A percentile compares a stretch with the other conserved stretches of the same genome.
These are phyloP conservation scores for Verasper variegatus DNA, from an alignment of 2,113 vertebrate species.

Conservation along the genomic window DNA sequence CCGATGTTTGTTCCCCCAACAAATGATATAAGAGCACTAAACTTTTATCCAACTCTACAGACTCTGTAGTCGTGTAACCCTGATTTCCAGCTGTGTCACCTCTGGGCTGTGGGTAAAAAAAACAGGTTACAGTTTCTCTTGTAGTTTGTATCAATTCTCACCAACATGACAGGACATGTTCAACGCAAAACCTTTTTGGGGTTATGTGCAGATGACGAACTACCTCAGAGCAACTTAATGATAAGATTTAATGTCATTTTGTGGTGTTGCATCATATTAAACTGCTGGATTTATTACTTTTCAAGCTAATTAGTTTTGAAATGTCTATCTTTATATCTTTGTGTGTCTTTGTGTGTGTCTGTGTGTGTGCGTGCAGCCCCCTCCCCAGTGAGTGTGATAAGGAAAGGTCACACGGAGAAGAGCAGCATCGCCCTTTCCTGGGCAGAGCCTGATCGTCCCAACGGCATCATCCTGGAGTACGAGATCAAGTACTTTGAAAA, in stretches of 20 bases:
- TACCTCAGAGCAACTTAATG: background rate
- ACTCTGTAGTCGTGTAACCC: too few relatives aligned
- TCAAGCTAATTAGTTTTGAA: background rate
- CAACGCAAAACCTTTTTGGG: too few relatives aligned
- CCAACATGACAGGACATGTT: too few relatives aligned
- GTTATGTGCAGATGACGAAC: too few relatives aligned
- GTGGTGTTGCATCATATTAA: background rate
- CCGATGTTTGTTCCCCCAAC: background rate
- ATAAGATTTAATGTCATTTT: background rate
- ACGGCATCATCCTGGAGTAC: slow-evolving; percentile 98
- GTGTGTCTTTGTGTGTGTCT: slow-evolving; percentile 29
- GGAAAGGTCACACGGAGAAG: slow-evolving; percentile 91
- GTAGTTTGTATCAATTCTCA: too few relatives aligned
- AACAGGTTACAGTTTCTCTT: too few relatives aligned
- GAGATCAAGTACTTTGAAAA: slow-evolving; percentile 99
- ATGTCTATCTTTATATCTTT: slow-evolving; percentile 11
- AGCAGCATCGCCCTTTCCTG: slow-evolving; percentile 95
- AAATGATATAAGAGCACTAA: background rate
- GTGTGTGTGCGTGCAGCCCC: slow-evolving; percentile 88
- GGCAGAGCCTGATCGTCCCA: slow-evolving; percentile 96
- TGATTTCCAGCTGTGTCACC: too few relatives aligned
- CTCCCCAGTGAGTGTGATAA: slow-evolving; percentile 93
- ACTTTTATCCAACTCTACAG: too few relatives aligned
- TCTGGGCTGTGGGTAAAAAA: too few relatives aligned
- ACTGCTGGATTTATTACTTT: background rate